These are phyloP conservation scores for Stratiomys singularior DNA, from an alignment of 2,888 invertebrate species.

Conservation along the genomic window DNA sequence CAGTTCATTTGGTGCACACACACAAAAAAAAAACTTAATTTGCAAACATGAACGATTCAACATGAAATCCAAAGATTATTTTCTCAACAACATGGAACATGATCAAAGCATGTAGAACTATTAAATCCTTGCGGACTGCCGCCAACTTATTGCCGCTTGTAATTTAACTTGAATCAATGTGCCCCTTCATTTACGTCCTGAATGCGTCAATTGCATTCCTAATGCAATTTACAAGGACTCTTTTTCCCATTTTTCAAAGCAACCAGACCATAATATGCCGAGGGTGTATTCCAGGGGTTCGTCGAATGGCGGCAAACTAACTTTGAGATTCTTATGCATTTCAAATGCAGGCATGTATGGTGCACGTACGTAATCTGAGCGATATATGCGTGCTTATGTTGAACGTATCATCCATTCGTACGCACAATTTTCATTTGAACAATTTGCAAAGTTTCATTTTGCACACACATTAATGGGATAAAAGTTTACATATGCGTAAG, in stretches of 20 bases:
- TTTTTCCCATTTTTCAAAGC: constrained; percentile 20
- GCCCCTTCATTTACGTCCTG: constrained; percentile 2
- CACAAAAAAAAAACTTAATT: no score
- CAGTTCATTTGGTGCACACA: no score
- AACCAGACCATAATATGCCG: constrained; percentile 18
- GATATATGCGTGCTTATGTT: neutral
- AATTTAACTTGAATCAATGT: constrained; percentile 15
- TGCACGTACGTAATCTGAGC: neutral
- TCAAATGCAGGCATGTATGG: neutral
- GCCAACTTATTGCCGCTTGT: neutral
- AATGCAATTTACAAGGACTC: neutral
- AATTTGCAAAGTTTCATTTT: constrained; percentile 31
- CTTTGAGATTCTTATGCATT: constrained; percentile 21
- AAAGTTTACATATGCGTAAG: constrained; percentile 35
- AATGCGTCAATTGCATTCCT: constrained; percentile 7
- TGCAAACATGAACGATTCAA: no score
- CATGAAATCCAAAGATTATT: no score
- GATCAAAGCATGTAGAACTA: neutral
- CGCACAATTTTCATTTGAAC: constrained; percentile 32
- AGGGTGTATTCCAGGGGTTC: neutral
- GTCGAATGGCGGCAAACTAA: constrained; percentile 17
- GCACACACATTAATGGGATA: constrained; percentile 30
- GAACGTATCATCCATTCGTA: no score
- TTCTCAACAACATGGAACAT: no score
- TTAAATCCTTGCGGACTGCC: neutral